Conservation (phyloP, 1,140 invertebrate species). For the Ips typographus region DNA sequence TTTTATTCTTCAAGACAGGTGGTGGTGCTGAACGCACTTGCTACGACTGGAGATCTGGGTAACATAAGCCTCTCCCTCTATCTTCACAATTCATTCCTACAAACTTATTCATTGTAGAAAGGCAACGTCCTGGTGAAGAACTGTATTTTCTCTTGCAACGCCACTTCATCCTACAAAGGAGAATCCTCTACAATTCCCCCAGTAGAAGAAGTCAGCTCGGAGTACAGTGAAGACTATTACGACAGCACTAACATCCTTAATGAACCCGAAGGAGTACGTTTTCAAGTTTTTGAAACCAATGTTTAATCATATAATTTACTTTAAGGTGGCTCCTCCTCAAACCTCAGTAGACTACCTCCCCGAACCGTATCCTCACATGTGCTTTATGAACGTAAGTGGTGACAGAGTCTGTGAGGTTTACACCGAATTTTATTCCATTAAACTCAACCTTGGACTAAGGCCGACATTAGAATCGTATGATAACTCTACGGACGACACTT, state of each 20-base stretch:
- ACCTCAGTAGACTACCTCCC: slow-evolving; percentile 17
- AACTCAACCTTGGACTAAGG: slow-evolving; percentile 57
- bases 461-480: slow-evolving; percentile 51
- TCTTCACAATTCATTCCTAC: not conserved
- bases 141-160: slow-evolving; percentile 62
- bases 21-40: slow-evolving; percentile 63
- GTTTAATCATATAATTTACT: slow-evolving; percentile 6
- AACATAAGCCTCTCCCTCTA: not conserved
- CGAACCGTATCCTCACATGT: slow-evolving; percentile 61
- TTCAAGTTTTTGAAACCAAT: not conserved
- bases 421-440: slow-evolving; percentile 58
- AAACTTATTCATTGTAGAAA: slow-evolving; percentile 42
- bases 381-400: slow-evolving; percentile 56
- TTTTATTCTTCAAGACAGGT: slow-evolving; percentile 68
- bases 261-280: slow-evolving; percentile 28
- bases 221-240: slow-evolving; percentile 48
- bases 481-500: slow-evolving; percentile 51
- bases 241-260: slow-evolving; percentile 32
- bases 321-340: slow-evolving; percentile 17
- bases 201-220: slow-evolving; percentile 43
- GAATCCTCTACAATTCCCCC: slow-evolving; percentile 32
- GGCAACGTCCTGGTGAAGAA: slow-evolving; percentile 57
- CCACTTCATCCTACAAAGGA: slow-evolving; percentile 49
- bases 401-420: slow-evolving; percentile 61
- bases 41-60: slow-evolving; percentile 57